Evolutionary conservation across 2,888 invertebrate species (phyloP).

Genomic region (Adela reaumurella): DNA sequence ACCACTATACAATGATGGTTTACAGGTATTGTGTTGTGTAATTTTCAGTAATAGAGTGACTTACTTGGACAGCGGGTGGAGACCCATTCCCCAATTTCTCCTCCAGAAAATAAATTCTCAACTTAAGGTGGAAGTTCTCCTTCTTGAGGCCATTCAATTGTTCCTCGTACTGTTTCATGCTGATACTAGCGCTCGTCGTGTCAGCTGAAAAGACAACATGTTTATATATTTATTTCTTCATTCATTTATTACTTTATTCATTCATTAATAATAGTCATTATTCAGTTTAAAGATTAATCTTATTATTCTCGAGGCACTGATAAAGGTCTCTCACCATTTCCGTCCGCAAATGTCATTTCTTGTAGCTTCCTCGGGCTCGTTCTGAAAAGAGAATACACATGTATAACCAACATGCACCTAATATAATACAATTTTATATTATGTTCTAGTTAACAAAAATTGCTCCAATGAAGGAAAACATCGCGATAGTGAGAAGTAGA

Average conservation of each 20-base stretch:
- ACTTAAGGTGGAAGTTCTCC: slow-evolving; percentile 89
- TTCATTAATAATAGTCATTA: too few species aligned
- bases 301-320: too few species aligned
- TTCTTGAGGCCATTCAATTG: slow-evolving; percentile 77
- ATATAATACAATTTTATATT: too few species aligned
- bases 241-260: too few species aligned
- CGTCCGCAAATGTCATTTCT: slow-evolving; percentile 61
- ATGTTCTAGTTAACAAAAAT: not conserved
- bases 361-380: slow-evolving; percentile 67
- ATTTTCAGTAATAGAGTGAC: too few species aligned
- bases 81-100: slow-evolving; percentile 71
- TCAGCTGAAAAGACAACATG: slow-evolving; percentile 19
- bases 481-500: too few species aligned
- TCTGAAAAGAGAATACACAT: slow-evolving; percentile 48
- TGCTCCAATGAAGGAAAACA: not conserved
- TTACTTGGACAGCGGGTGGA: slow-evolving; percentile 62
- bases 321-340: too few species aligned
- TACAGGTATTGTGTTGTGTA: too few species aligned
- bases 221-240: too few species aligned
- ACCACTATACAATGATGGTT: too few species aligned
- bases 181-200: slow-evolving; percentile 51
- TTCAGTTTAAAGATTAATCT: too few species aligned
- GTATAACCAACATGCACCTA: too few species aligned
- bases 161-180: slow-evolving; percentile 88
- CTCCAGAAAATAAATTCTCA: slow-evolving; percentile 87